Percentiles rank a stretch among this genome's conserved stretches.
These are phyloP conservation scores for Xestobium rufovillosum DNA, from an alignment of 2,888 invertebrate genomes.

Conservation along the genomic window DNA sequence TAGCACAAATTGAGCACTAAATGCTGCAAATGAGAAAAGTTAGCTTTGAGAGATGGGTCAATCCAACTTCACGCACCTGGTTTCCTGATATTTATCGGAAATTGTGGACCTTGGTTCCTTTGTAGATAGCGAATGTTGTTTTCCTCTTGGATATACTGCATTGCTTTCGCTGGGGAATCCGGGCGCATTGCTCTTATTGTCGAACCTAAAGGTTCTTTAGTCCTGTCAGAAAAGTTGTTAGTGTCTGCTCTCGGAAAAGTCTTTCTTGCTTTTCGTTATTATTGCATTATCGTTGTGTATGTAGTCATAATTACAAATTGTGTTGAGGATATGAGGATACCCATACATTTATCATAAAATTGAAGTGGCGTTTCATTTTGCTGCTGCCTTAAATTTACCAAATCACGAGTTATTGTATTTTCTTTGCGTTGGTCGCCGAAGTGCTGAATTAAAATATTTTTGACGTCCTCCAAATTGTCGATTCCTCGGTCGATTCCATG, in stretches of 20 bases:
- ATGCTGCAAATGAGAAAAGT: too few species aligned
- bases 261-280: slow-evolving; percentile 7
- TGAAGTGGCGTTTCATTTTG: background rate
- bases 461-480: background rate
- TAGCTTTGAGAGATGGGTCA: too few species aligned
- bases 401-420: background rate
- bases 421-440: background rate
- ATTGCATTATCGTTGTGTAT: slow-evolving; percentile 7
- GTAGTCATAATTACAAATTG: slow-evolving; percentile 8
- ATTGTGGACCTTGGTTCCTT: too few species aligned
- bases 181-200: slow-evolving; percentile 11
- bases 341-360: slow-evolving; percentile 1
- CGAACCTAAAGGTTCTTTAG: slow-evolving; percentile 9
- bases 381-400: background rate
- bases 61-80: too few species aligned
- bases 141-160: slow-evolving; percentile 10
- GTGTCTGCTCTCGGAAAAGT: slow-evolving; percentile 6
- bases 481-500: too few species aligned
- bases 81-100: too few species aligned
- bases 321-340: slow-evolving; percentile 7
- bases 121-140: slow-evolving; percentile 11
- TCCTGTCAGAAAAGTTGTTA: slow-evolving; percentile 6
- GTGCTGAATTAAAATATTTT: too few species aligned
- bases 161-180: slow-evolving; percentile 6
- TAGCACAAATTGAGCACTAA: too few species aligned